phyloP scores from a whole-genome alignment of 2,113 vertebrate species.

The sheep (Ovis aries) region DNA sequence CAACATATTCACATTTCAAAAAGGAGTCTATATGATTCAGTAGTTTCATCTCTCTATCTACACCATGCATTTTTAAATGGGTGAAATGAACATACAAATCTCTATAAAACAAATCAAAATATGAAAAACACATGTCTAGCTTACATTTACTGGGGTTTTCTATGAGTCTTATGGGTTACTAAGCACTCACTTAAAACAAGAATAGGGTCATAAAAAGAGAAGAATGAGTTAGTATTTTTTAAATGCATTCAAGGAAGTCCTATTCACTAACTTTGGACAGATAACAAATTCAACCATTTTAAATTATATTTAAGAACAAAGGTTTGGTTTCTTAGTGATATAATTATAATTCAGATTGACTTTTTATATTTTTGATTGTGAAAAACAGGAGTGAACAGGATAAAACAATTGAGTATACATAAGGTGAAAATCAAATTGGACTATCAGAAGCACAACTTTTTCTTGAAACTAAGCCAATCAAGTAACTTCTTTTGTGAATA shows the following conservation, averaged over 20 bases:
- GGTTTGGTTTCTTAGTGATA: neutral
- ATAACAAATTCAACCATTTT: neutral
- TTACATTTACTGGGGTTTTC: neutral
- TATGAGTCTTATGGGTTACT: neutral
- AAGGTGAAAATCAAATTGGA: neutral
- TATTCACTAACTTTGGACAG: neutral
- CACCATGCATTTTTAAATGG: neutral
- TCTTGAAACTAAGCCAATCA: neutral
- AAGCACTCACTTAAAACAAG: neutral
- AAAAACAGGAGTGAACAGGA: neutral
- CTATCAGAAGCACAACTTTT: neutral
- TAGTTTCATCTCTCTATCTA: neutral
- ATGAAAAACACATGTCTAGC: neutral
- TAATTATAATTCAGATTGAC: neutral
- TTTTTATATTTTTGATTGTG: neutral
- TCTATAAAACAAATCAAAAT: neutral
- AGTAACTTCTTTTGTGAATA: neutral
- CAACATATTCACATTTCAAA: neutral
- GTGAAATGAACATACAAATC: neutral
- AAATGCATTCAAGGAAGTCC: neutral
- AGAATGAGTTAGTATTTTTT: neutral
- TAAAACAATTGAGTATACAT: neutral
- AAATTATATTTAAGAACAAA: neutral
- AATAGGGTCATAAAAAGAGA: neutral
- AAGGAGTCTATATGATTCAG: neutral